phyloP scores from a whole-genome alignment of 2,113 vertebrate genomes.

The Strix aluco region DNA sequence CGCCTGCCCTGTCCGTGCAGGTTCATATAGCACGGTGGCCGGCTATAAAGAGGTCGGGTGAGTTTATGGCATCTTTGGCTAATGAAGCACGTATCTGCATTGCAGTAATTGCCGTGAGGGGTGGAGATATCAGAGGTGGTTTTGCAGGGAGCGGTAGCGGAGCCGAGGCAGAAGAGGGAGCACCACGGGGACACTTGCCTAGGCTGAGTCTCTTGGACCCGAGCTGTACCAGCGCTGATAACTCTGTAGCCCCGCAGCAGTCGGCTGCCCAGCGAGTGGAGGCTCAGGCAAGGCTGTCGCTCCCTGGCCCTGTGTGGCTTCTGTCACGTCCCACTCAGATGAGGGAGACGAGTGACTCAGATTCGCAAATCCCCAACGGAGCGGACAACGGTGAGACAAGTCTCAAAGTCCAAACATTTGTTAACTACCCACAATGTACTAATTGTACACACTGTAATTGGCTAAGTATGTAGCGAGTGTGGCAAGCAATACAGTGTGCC shows the following conservation, averaged over 20 bases:
- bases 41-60: not conserved
- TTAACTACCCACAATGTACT: no score
- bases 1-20: not conserved
- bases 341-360: no score
- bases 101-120: not conserved
- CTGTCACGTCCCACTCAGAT: no score
- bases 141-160: not conserved
- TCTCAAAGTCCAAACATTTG: no score
- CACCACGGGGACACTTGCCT: rapidly evolving
- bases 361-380: no score
- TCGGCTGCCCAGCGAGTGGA: rapidly evolving
- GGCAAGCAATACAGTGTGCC: no score
- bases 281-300: not conserved
- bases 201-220: not conserved
- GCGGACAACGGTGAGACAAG: no score
- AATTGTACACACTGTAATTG: no score
- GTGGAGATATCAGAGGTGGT: not conserved
- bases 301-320: no score
- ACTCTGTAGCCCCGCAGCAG: not conserved
- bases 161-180: not conserved
- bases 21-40: rapidly evolving
- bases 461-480: no score
- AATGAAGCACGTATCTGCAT: not conserved
- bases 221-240: not conserved
- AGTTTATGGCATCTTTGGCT: not conserved